A percentile compares a stretch with the other conserved stretches of the same genome.
These are phyloP conservation scores for Zeus faber DNA, from an alignment of 2,113 vertebrate genomes.

Conservation along the genomic window DNA sequence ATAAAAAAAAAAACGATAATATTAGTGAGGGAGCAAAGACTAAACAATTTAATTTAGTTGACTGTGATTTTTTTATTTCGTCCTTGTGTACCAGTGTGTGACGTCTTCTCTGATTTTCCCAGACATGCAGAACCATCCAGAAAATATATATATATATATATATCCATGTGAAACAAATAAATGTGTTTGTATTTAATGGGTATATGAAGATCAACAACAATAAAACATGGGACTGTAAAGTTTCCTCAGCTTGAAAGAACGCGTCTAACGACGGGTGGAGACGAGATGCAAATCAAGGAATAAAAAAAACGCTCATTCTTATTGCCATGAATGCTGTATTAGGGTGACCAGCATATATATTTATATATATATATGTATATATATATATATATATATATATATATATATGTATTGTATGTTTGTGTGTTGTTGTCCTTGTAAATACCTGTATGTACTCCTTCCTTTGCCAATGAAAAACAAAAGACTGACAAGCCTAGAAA, in stretches of 20 bases:
- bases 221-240: conserved; percentile 39
- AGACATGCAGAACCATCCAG: conserved; percentile 22
- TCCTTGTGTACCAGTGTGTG: conserved; percentile 56
- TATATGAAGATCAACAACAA: conserved; percentile 18
- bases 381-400: conserved; percentile 84
- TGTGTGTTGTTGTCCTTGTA: conserved; percentile 82
- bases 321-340: conserved; percentile 65
- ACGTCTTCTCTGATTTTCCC: conserved; percentile 53
- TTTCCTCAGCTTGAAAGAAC: conserved; percentile 41
- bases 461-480: conserved; percentile 68
- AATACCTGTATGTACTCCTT: conserved; percentile 75
- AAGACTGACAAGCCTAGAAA: conserved; percentile 57
- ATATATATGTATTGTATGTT: conserved; percentile 66
- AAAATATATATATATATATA: conserved; percentile 16
- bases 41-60: conserved; percentile 21
- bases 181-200: conserved; percentile 42
- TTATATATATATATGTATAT: conserved; percentile 72
- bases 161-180: conserved; percentile 23
- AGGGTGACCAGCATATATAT: conserved; percentile 73
- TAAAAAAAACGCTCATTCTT: conserved; percentile 39
- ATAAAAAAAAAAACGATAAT: conserved; percentile 1
- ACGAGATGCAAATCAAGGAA: conserved; percentile 41
- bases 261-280: conserved; percentile 37
- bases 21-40: conserved; percentile 23
- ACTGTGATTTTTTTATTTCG: conserved; percentile 57